phyloP scores from a whole-genome alignment of 2,797 vertebrate species.

The Cyprinodon diabolis region DNA sequence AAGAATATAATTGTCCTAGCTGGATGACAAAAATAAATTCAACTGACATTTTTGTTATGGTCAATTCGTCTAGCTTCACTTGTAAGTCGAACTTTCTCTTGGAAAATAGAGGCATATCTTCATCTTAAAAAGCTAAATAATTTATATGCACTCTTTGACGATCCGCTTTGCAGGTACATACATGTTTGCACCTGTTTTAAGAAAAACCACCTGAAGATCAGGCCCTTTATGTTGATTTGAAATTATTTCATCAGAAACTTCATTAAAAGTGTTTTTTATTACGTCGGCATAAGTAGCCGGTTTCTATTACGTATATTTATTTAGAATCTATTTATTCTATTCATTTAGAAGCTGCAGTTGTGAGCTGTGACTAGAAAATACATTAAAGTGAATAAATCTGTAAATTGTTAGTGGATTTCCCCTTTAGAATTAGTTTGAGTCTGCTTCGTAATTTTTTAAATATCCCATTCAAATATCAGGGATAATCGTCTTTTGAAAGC shows the following conservation, averaged over 20 bases:
- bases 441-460: slow-evolving; percentile 66
- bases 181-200: too few species aligned
- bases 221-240: background rate
- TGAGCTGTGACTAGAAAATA: too few species aligned
- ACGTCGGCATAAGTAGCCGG: too few species aligned
- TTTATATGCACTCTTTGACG: too few species aligned
- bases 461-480: slow-evolving; percentile 64
- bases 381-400: too few species aligned
- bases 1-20: slow-evolving; percentile 41
- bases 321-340: too few species aligned
- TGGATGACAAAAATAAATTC: slow-evolving; percentile 15
- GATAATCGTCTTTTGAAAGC: slow-evolving; percentile 64
- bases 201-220: too few species aligned
- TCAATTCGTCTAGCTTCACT: background rate
- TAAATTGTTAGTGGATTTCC: slow-evolving; percentile 33
- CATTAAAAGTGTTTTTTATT: too few species aligned
- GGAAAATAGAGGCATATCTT: background rate
- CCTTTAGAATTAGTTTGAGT: slow-evolving; percentile 47
- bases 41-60: slow-evolving; percentile 4
- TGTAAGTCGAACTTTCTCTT: background rate
- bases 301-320: background rate
- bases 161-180: too few species aligned
- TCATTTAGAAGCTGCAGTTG: too few species aligned
- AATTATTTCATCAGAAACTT: background rate
- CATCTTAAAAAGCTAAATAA: background rate